Conservation (phyloP, 2,888 invertebrate genomes). For the Cotesia congregata region DNA sequence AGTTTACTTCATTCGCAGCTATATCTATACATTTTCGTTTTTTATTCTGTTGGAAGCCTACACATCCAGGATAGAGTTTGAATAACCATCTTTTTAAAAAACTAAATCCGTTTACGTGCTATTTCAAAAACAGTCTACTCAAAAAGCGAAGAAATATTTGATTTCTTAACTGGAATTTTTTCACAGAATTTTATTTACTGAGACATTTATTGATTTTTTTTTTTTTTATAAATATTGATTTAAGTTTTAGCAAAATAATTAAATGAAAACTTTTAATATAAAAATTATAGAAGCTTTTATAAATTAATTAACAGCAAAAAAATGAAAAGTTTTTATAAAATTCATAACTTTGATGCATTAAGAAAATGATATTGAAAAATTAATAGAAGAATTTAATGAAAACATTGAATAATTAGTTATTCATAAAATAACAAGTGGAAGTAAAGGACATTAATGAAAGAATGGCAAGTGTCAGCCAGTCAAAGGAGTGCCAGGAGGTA, state of each 20-base stretch:
- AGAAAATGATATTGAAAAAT: background rate
- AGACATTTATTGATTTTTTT: background rate
- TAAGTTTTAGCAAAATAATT: too few relatives aligned
- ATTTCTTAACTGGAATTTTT: background rate
- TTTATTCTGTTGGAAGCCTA: conserved; percentile 4
- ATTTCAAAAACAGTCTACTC: background rate
- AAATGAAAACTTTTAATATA: too few relatives aligned
- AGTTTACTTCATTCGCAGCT: background rate
- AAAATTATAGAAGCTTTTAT: too few relatives aligned
- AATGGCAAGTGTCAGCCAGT: conserved; percentile 10
- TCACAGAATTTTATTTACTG: background rate
- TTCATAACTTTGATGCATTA: background rate
- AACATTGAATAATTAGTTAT: background rate
- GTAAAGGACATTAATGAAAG: conserved; percentile 10
- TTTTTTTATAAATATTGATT: background rate
- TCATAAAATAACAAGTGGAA: conserved; percentile 5
- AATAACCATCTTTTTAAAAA: conserved; percentile 5
- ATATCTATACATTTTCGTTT: background rate
- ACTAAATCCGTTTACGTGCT: background rate
- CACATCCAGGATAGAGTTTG: background rate
- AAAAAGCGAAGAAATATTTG: background rate
- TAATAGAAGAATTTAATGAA: background rate
- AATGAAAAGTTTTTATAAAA: background rate
- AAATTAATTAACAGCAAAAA: too few relatives aligned
- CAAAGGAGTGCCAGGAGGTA: background rate